These are phyloP conservation scores for Unio pictorum DNA, from an alignment of 2,888 invertebrate species.

Conservation along the genomic window DNA sequence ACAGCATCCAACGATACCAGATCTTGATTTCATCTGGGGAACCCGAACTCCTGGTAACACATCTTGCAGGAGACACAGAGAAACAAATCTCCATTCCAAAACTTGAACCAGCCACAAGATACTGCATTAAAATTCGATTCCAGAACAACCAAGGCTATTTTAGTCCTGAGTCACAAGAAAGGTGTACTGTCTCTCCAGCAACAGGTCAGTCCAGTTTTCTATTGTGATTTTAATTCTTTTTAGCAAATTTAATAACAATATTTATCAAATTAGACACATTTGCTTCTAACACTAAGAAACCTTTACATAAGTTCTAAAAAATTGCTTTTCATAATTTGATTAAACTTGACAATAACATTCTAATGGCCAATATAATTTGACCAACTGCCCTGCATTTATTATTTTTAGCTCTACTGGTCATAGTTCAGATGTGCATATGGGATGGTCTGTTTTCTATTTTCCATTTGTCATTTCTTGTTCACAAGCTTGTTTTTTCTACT, in stretches of 20 bases:
- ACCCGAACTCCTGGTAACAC: slow-evolving; percentile 29
- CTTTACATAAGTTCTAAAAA: no score
- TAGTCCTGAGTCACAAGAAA: slow-evolving; percentile 48
- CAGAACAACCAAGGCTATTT: slow-evolving; percentile 46
- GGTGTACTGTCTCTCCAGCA: slow-evolving; percentile 53
- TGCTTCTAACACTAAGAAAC: neutral
- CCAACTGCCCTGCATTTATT: no score
- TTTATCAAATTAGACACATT: neutral
- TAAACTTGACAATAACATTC: no score
- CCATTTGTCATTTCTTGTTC: no score
- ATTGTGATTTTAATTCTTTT: no score
- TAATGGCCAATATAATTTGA: no score
- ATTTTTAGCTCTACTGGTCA: no score
- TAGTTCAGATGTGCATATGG: no score
- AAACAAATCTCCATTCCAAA: slow-evolving; percentile 46
- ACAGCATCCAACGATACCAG: slow-evolving; percentile 48
- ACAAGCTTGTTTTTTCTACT: no score
- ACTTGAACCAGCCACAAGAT: slow-evolving; percentile 51
- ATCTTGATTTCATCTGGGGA: slow-evolving; percentile 33
- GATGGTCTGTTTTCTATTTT: no score
- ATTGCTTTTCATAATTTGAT: no score
- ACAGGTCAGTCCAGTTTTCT: slow-evolving; percentile 40
- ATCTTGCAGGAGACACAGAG: slow-evolving; percentile 30
- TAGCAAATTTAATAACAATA: no score
- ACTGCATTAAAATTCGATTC: slow-evolving; percentile 54